phyloP scores from a whole-genome alignment of 2,113 vertebrate species.

The Sylvicapra grimmia region DNA sequence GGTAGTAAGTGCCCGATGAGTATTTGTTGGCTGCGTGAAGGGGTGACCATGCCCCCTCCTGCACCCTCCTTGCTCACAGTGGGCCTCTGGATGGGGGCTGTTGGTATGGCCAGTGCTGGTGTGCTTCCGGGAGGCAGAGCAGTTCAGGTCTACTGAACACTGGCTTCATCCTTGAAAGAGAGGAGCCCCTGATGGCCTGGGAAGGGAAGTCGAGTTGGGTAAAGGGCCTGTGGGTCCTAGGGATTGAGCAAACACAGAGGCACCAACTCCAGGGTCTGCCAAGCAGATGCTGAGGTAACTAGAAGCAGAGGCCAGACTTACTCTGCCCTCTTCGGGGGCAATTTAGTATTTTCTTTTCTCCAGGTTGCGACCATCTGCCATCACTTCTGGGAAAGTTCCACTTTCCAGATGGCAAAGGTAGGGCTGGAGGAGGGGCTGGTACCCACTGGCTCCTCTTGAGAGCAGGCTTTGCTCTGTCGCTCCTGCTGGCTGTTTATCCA shows the following conservation, averaged over 20 bases:
- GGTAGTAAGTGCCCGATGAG: rapidly evolving
- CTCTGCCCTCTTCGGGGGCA: background rate
- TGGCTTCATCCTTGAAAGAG: background rate
- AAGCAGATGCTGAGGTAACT: background rate
- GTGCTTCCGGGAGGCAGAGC: background rate
- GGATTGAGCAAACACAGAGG: background rate
- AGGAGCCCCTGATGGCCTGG: background rate
- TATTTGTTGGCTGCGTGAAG: rapidly evolving
- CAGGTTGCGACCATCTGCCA: background rate
- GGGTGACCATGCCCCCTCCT: background rate
- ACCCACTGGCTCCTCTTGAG: background rate
- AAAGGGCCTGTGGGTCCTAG: background rate
- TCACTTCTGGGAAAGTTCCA: background rate
- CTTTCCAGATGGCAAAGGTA: background rate
- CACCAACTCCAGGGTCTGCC: background rate
- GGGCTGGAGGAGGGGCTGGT: no score
- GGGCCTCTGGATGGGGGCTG: background rate
- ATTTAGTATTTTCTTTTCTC: background rate
- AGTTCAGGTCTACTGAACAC: background rate
- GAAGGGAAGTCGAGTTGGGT: background rate
- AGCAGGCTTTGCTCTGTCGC: background rate
- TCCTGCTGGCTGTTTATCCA: background rate
- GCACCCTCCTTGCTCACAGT: background rate
- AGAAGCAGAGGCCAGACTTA: background rate
- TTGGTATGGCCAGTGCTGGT: background rate